Percentiles rank a stretch among this genome's conserved stretches.
Evolutionary conservation across 1,140 invertebrate genomes (phyloP).

Genomic region (Bombus waltoni): DNA sequence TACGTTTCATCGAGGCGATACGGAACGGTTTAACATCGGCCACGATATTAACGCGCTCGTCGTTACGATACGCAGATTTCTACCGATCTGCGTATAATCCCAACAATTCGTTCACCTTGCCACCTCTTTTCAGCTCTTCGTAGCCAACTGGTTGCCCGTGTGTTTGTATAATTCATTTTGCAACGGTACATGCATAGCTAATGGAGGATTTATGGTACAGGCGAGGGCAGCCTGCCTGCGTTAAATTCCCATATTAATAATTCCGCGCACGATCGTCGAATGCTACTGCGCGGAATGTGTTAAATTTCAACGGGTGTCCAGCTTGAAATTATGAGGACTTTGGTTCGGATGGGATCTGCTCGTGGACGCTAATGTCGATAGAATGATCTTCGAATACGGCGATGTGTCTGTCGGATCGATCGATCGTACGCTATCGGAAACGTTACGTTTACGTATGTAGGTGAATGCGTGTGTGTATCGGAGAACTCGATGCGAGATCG

Average conservation of each 20-base stretch:
- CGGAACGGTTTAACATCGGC: neutral
- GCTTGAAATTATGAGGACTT: constrained; percentile 14
- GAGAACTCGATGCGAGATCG: neutral
- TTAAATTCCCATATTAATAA: constrained; percentile 43
- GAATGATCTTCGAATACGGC: neutral
- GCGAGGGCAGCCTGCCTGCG: neutral
- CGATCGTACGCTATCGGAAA: neutral
- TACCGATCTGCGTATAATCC: neutral
- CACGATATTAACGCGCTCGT: neutral
- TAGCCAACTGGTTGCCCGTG: no score
- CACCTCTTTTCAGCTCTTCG: no score
- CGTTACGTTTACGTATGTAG: no score
- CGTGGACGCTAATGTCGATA: neutral
- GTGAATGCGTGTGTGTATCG: no score
- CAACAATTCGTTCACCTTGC: neutral
- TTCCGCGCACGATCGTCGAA: constrained; percentile 34
- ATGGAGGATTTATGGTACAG: constrained; percentile 38
- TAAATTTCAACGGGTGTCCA: constrained; percentile 28
- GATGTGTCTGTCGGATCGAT: neutral
- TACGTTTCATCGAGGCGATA: neutral
- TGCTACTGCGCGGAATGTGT: constrained; percentile 28
- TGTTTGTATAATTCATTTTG: constrained; percentile 51
- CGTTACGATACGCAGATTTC: neutral
- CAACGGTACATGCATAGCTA: constrained; percentile 41
- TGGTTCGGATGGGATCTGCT: neutral